phyloP scores from a whole-genome alignment of 2,797 vertebrate genomes.

The Sebastes matsubarae region DNA sequence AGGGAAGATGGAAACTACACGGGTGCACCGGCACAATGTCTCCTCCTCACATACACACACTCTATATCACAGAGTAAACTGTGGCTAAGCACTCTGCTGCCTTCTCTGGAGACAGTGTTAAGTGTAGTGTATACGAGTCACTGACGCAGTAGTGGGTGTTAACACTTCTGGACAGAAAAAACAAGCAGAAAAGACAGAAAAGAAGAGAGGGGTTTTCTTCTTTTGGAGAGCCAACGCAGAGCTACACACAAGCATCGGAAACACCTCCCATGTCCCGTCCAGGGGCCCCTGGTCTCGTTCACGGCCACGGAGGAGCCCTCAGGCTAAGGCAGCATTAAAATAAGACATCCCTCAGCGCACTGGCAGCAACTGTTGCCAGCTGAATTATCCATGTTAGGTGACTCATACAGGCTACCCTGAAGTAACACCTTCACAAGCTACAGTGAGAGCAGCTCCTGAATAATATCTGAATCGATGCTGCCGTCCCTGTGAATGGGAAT shows the following conservation, averaged over 20 bases:
- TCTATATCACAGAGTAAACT: neutral
- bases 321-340: constrained; percentile 58
- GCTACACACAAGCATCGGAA: neutral
- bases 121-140: neutral
- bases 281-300: constrained; percentile 43
- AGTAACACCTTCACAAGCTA: constrained; percentile 25
- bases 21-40: neutral
- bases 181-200: neutral
- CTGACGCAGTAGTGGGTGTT: constrained; percentile 19
- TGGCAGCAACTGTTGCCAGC: constrained; percentile 46
- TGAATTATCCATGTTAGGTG: constrained; percentile 67
- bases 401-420: constrained; percentile 38
- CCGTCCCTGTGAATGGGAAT: neutral
- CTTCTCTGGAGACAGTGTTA: constrained; percentile 1
- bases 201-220: constrained; percentile 21
- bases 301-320: constrained; percentile 33
- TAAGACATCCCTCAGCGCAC: constrained; percentile 44
- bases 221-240: neutral
- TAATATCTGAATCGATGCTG: neutral
- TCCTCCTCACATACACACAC: neutral
- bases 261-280: constrained; percentile 1
- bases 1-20: constrained; percentile 21
- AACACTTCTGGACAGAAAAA: constrained; percentile 21
- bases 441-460: neutral
- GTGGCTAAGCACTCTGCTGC: constrained; percentile 9